Evolutionary conservation across 2,888 invertebrate genomes (phyloP), one percentile per base, ranked within the genome.

Genomic region (Phanerotoma sp.): DNA sequence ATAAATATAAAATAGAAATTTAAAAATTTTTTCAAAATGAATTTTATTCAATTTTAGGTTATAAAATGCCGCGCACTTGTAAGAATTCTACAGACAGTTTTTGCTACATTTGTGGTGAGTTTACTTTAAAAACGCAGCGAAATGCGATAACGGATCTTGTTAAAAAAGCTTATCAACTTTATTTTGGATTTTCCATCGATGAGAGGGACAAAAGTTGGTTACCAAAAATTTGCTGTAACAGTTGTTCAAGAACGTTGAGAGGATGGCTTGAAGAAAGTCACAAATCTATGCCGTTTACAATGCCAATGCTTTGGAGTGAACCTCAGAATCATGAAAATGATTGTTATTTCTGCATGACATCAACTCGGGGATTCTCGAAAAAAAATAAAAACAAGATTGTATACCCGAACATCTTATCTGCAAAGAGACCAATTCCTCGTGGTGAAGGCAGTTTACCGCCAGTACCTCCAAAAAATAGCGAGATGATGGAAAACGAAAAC

Each of bases 231-330:
- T 37, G 25, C 9, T 37, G 48, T 16, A 38, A 20, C 25, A 48
- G 37, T 11, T 37, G 48, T 25, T 48, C 37, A 37, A 37, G 48
- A 48, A 21, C 22, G 5, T 22, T 37, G 6, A 48, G 15, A 28
- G 45, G 30, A 15, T 52, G 52, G 38, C 21, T 22, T 28, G 44
- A 30, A 45, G 16, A 20, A 52, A 45, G 16, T 10, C 37, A 25
- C 10, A 41, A 41, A 37, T 30, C 38, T n/a, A 54, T 54, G 41
- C 40, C 32, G 3, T 48, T 49, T 25, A 18, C 49, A 21, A 44
- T 33, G 16, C 57, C 57, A 22, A 57, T 54, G 50, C 44, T 57
- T 40, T 54, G 50, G 49, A 49, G 33, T 30, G 46, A 54, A 35
- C 54, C 28, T 21, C 7, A 30, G 20, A 28, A 57, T 49, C 50